These are phyloP conservation scores for Torymus tubicola DNA, from an alignment of 2,888 invertebrate species.

Conservation along the genomic window DNA sequence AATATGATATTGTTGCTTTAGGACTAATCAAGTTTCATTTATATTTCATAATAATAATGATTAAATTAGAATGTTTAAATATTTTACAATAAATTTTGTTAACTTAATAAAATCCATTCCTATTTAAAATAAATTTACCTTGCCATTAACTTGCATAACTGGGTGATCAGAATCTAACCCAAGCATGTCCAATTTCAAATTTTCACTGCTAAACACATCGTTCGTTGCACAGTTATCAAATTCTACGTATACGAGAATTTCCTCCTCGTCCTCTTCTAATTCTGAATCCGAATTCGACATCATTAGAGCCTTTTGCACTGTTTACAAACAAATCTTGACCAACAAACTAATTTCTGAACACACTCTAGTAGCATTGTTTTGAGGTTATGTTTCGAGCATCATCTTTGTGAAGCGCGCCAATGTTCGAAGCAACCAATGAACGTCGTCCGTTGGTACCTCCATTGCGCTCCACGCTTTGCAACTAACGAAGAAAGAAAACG, in stretches of 20 bases:
- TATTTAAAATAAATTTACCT: conserved; percentile 76
- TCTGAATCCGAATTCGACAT: conserved; percentile 62
- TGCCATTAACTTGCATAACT: conserved; percentile 83
- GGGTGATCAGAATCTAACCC: conserved; percentile 82
- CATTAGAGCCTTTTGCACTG: neutral
- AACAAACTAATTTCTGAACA: neutral
- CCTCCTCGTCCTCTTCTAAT: conserved; percentile 78
- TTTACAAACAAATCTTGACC: conserved; percentile 18
- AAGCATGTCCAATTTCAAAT: conserved; percentile 79
- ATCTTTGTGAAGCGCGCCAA: conserved; percentile 31
- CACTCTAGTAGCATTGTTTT: neutral
- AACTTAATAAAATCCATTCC: neutral
- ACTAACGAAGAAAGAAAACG: too few relatives aligned
- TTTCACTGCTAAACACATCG: conserved; percentile 77
- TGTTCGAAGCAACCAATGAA: conserved; percentile 38
- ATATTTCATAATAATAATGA: conserved; percentile 5
- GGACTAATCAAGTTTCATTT: neutral
- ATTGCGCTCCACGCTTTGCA: too few relatives aligned
- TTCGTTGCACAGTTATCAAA: conserved; percentile 78
- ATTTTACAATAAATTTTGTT: neutral
- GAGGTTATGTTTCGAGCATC: conserved; percentile 31
- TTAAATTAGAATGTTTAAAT: neutral
- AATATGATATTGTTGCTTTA: conserved; percentile 14
- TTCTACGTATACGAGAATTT: conserved; percentile 80
- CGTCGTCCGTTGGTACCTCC: too few relatives aligned